Evolutionary conservation across 2,113 vertebrate species (phyloP).

Genomic region (sheep (Ovis aries)): DNA sequence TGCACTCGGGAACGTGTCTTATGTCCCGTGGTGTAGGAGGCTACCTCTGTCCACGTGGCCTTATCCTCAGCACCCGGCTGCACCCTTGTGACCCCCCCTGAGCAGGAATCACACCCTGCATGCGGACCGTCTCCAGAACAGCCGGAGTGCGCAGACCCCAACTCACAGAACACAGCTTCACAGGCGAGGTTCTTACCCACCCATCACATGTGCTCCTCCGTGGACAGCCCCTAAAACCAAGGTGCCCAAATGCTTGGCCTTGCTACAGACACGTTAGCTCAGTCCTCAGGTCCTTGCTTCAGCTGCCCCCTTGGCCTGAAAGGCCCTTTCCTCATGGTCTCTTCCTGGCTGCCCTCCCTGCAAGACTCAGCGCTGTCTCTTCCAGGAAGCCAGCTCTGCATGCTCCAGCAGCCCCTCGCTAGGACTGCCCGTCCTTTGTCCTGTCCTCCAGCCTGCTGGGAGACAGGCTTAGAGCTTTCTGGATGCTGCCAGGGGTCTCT

Average conservation of each 20-base stretch:
- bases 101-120: not conserved
- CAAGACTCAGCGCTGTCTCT: not conserved
- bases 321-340: not conserved
- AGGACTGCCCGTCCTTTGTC: not conserved
- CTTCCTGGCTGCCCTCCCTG: not conserved
- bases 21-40: accelerated
- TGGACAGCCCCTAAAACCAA: not conserved
- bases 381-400: not conserved
- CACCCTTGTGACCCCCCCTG: no score
- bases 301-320: not conserved
- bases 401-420: accelerated
- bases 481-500: accelerated
- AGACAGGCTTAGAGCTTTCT: not conserved
- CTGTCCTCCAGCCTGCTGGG: not conserved
- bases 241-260: not conserved
- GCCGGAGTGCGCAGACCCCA: not conserved
- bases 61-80: not conserved
- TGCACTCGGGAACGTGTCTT: not conserved
- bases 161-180: not conserved
- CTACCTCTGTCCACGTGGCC: accelerated
- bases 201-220: not conserved
- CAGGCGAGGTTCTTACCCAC: not conserved
- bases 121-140: not conserved
- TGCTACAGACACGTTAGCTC: not conserved
- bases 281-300: not conserved